Evolutionary conservation across 2,888 invertebrate genomes (phyloP).

Genomic region (Drosophila neutralis): DNA sequence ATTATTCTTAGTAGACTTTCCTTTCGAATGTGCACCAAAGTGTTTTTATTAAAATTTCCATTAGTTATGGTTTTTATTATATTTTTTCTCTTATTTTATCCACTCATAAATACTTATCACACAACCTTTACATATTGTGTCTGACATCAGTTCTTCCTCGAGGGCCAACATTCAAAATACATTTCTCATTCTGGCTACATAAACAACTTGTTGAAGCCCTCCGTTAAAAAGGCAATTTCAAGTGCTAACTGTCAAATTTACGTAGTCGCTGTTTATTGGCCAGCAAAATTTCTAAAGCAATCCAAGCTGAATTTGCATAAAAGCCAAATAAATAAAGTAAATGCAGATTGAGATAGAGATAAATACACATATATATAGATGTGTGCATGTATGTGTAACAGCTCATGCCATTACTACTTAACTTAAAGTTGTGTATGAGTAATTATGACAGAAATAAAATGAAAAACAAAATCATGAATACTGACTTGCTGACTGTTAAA

Average conservation of each 20-base stretch:
- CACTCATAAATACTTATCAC: constrained; percentile 2
- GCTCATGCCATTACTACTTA: constrained; percentile 19
- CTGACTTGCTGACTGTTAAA: not conserved
- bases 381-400: constrained; percentile 1
- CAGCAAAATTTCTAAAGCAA: constrained; percentile 41
- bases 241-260: constrained; percentile 60
- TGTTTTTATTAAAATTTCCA: not conserved
- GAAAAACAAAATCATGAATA: not conserved
- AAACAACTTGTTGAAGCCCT: constrained; percentile 51
- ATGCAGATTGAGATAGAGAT: constrained; percentile 16
- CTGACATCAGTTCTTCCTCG: constrained; percentile 44
- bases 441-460: constrained; percentile 44
- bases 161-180: constrained; percentile 44
- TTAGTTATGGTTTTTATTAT: not conserved
- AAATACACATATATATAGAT: not conserved
- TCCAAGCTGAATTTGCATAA: constrained; percentile 62
- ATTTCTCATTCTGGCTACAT: constrained; percentile 29
- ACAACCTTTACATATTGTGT: constrained; percentile 29
- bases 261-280: constrained; percentile 50
- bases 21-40: not conserved
- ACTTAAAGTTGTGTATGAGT: constrained; percentile 41
- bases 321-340: constrained; percentile 54
- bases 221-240: constrained; percentile 59
- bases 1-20: not conserved
- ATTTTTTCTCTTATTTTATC: constrained; percentile 7